phyloP scores from a whole-genome alignment of 2,888 invertebrate species.

The Hirtodrosophila cameraria region DNA sequence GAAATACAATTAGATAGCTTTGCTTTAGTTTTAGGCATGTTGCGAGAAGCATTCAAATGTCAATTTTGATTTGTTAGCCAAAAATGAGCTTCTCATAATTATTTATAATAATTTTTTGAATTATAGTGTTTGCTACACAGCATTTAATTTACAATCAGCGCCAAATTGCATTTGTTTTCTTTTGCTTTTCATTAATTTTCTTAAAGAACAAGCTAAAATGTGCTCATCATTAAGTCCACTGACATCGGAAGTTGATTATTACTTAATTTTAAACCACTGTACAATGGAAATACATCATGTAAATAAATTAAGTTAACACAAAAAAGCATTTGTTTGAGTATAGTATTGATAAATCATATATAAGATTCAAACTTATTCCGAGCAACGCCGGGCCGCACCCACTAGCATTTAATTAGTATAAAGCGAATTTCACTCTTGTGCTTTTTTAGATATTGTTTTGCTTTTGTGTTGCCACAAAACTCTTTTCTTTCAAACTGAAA shows the following conservation, averaged over 20 bases:
- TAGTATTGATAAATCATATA: too few relatives aligned
- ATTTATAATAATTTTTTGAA: slow-evolving; percentile 51
- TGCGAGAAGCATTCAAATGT: not conserved
- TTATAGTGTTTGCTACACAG: slow-evolving; percentile 22
- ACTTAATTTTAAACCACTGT: too few relatives aligned
- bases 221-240: slow-evolving; percentile 38
- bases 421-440: too few relatives aligned
- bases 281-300: too few relatives aligned
- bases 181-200: slow-evolving; percentile 1
- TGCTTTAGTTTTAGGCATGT: slow-evolving; percentile 5
- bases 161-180: too few relatives aligned
- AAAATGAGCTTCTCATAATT: slow-evolving; percentile 48
- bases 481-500: slow-evolving; percentile 46
- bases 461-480: slow-evolving; percentile 30
- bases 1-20: too few relatives aligned
- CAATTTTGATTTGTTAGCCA: not conserved
- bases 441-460: slow-evolving; percentile 4
- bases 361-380: too few relatives aligned
- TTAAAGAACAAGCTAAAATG: not conserved
- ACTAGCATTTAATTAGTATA: too few relatives aligned
- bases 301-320: too few relatives aligned
- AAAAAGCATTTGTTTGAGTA: too few relatives aligned
- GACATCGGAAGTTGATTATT: slow-evolving; percentile 52
- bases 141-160: slow-evolving; percentile 56
- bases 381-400: too few relatives aligned